Evolutionary conservation across 2,797 vertebrate species (phyloP).

Genomic region (Fistularia commersonii): DNA sequence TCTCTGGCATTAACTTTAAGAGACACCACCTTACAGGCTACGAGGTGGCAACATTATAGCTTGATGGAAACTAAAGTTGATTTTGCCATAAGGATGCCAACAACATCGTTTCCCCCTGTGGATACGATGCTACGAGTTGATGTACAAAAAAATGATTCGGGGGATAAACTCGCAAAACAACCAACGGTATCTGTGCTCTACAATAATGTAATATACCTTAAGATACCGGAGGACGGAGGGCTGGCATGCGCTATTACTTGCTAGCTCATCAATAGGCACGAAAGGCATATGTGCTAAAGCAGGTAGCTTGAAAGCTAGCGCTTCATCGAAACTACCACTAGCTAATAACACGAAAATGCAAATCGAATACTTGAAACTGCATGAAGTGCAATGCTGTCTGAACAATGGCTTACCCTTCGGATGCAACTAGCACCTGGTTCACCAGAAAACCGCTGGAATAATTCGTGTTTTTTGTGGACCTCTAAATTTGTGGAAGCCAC

Average conservation of each 20-base stretch:
- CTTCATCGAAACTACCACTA: conserved; percentile 13
- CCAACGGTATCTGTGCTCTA: fast-evolving
- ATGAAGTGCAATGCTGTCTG: fast-evolving
- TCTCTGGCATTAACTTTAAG: too few species aligned
- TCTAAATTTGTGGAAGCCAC: conserved; percentile 10
- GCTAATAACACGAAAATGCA: conserved; percentile 5
- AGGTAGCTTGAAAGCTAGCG: conserved; percentile 46
- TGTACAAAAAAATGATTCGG: too few species aligned
- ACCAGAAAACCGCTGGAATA: neutral
- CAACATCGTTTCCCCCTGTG: conserved; percentile 5
- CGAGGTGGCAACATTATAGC: too few species aligned
- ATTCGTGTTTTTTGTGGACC: conserved; percentile 2
- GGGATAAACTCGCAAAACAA: too few species aligned
- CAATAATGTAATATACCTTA: too few species aligned
- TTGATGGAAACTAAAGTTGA: too few species aligned
- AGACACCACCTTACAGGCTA: too few species aligned
- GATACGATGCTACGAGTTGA: too few species aligned
- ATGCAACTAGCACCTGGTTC: neutral
- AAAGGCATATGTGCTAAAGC: conserved; percentile 28
- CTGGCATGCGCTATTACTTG: neutral
- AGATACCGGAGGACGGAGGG: too few species aligned
- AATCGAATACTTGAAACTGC: neutral
- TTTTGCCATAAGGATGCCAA: neutral
- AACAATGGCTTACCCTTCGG: conserved; percentile 19
- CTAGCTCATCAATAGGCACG: conserved; percentile 17